Evolutionary conservation across 2,888 invertebrate genomes (phyloP), one percentile per base, ranked within the genome.

Genomic region (Hydriomena furcata): DNA sequence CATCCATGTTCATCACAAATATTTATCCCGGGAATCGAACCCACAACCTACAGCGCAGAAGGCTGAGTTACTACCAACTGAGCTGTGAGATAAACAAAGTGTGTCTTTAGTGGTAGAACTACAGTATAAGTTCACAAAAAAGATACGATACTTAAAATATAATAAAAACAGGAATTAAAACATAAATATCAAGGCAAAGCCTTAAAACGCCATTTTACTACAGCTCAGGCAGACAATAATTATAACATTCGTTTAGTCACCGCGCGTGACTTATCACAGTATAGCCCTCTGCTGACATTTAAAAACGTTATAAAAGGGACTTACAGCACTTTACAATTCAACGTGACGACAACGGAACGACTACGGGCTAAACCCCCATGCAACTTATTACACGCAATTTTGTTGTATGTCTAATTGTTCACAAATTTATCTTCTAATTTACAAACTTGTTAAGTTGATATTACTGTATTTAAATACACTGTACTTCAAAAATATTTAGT

Each of bases 261-360:
- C 48, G 44, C 48, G 23, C 53, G 49, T 53, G 49, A 53, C 53
- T 49, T 53, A 53, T 53, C 53, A 20, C 48, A 11, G 13, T 30
- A 11, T 31, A 7, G 20, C 40, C 23, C 36, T 28, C 13, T 41
- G 53, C 49, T 53, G 53, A 53, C 53, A 37, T 44, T 48, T 48
- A 44, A 44, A 44, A 45, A 49, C 40, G 31, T 36, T 44, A 44
- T 48, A 41, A 53, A 53, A 40, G 20, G 32, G 34, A 21, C 37
- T 31, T 17, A 6, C 1, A 5, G 3, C 6, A 7, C 7, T 34
- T 40, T 49, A 38, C 1, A 6, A 1, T 8, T 7, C 7, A 6
- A n/a, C 25, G 45, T 0, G 34, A 47, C 24, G 42, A 24, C 1
- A 0, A 13, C 42, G 28, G 37, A 7, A 6, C 17, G 37, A 31